Evolutionary conservation across 2,888 invertebrate genomes (phyloP).

Genomic region (Silvanus unidentatus): DNA sequence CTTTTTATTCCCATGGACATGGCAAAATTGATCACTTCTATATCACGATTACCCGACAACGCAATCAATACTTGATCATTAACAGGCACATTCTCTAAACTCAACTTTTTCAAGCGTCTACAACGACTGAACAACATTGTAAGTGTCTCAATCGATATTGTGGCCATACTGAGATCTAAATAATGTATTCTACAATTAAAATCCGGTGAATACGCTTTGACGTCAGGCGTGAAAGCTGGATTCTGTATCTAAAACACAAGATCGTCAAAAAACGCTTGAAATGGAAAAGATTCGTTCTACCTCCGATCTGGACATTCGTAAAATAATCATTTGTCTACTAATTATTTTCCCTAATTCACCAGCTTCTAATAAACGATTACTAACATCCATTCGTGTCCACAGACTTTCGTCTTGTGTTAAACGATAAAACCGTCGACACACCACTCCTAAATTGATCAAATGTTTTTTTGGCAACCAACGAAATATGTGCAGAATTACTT

Average conservation of each 20-base stretch:
- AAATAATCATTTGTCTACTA: slow-evolving; percentile 68
- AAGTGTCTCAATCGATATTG: slow-evolving; percentile 56
- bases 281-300: slow-evolving; percentile 46
- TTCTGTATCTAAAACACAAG: slow-evolving; percentile 42
- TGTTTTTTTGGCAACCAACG: slow-evolving; percentile 75
- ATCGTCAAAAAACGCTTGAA: slow-evolving; percentile 7
- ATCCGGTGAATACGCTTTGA: slow-evolving; percentile 40
- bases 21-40: slow-evolving; percentile 78
- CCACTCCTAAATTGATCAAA: slow-evolving; percentile 64
- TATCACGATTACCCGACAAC: slow-evolving; percentile 59
- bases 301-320: slow-evolving; percentile 75
- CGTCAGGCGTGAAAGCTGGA: slow-evolving; percentile 49
- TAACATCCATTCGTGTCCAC: slow-evolving; percentile 80
- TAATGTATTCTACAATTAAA: slow-evolving; percentile 65
- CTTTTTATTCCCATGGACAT: slow-evolving; percentile 71
- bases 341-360: slow-evolving; percentile 70
- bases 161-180: slow-evolving; percentile 79
- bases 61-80: slow-evolving; percentile 59
- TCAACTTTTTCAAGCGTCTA: slow-evolving; percentile 69
- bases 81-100: slow-evolving; percentile 71
- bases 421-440: slow-evolving; percentile 73
- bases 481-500: slow-evolving; percentile 77
- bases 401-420: slow-evolving; percentile 77
- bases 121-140: slow-evolving; percentile 59
- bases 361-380: slow-evolving; percentile 59